Percentiles rank a stretch among this genome's conserved stretches.
Evolutionary conservation across 2,888 invertebrate genomes (phyloP).

Genomic region (Stenolophus ochropezus): DNA sequence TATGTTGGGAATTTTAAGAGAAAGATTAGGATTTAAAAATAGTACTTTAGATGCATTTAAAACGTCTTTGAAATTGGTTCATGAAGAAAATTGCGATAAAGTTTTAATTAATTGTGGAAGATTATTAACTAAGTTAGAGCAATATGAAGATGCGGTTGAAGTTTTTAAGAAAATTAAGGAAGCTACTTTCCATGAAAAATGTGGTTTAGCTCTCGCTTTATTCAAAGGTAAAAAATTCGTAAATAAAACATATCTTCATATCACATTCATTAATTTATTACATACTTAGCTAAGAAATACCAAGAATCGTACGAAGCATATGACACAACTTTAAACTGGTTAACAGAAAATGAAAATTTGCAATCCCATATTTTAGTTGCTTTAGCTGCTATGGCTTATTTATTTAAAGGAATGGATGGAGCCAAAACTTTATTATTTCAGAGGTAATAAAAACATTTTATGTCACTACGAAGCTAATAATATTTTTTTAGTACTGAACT

Average conservation of each 20-base stretch:
- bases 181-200: conserved; percentile 83
- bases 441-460: conserved; percentile 75
- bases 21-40: conserved; percentile 76
- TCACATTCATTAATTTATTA: too few relatives aligned
- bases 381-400: conserved; percentile 89
- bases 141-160: conserved; percentile 81
- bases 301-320: conserved; percentile 87
- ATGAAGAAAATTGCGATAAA: conserved; percentile 74
- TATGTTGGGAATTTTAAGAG: conserved; percentile 83
- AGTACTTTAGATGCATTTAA: conserved; percentile 80
- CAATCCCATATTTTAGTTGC: conserved; percentile 88
- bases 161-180: conserved; percentile 81
- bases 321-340: conserved; percentile 81
- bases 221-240: conserved; percentile 77
- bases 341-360: conserved; percentile 68
- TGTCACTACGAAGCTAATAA: not conserved
- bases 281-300: conserved; percentile 75
- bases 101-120: conserved; percentile 85
- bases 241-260: conserved; percentile 28
- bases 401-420: conserved; percentile 83
- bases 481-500: conserved; percentile 70
- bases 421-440: conserved; percentile 88
- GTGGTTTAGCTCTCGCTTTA: conserved; percentile 86
- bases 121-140: conserved; percentile 78
- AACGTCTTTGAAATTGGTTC: conserved; percentile 76